phyloP scores from a whole-genome alignment of 2,888 invertebrate species.

The Andrena marginata region DNA sequence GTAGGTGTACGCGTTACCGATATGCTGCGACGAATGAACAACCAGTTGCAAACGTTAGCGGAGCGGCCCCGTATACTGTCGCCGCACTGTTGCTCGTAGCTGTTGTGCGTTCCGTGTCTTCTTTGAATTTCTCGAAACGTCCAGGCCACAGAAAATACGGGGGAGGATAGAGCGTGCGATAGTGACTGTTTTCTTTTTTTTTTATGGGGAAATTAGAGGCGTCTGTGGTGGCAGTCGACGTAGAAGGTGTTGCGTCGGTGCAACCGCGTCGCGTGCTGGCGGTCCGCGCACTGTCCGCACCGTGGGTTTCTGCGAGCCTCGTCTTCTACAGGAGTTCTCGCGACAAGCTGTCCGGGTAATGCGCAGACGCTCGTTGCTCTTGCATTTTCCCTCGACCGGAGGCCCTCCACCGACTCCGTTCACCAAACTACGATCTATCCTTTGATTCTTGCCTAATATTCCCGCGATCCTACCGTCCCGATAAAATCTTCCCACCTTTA shows the following conservation, averaged over 20 bases:
- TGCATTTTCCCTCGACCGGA: conserved; percentile 20
- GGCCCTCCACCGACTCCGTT: conserved; percentile 4
- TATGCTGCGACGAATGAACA: neutral
- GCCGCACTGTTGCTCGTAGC: neutral
- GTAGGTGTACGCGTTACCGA: neutral
- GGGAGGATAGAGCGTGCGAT: too few relatives aligned
- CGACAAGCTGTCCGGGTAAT: conserved; percentile 40
- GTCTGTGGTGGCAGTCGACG: neutral
- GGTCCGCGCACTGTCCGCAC: conserved; percentile 80
- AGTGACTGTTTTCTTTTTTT: neutral
- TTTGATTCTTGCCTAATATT: conserved; percentile 25
- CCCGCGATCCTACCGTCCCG: neutral
- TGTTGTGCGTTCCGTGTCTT: neutral
- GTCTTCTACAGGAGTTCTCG: conserved; percentile 67
- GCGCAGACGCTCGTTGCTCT: conserved; percentile 66
- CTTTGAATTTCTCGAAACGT: too few relatives aligned
- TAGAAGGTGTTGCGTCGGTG: conserved; percentile 52
- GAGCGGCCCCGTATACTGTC: neutral
- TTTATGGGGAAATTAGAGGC: neutral
- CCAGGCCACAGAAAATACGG: too few relatives aligned
- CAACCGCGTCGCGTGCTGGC: conserved; percentile 82
- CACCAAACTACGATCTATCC: conserved; percentile 30
- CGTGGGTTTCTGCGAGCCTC: conserved; percentile 68
- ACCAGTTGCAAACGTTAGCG: conserved; percentile 1
- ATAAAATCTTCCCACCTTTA: neutral